Conservation (phyloP, 1,140 invertebrate genomes). For the Centruroides vittatus region DNA sequence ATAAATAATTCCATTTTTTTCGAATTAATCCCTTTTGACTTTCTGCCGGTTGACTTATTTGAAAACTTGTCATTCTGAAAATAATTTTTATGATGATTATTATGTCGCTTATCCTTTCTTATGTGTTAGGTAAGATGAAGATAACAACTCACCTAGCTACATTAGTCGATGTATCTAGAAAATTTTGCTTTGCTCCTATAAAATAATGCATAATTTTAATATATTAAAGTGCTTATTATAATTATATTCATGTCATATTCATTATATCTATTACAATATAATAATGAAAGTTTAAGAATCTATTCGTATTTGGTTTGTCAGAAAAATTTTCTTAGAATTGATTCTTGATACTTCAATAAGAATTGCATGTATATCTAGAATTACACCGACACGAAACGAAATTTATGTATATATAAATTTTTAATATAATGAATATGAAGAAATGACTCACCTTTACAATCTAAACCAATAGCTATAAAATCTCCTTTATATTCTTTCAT, state of each 20-base stretch:
- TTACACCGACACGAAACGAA: no score
- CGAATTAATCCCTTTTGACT: slow-evolving; percentile 51
- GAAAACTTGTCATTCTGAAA: slow-evolving; percentile 72
- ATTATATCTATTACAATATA: not conserved
- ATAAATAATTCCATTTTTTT: slow-evolving; percentile 65
- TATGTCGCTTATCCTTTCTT: no score
- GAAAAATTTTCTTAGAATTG: no score
- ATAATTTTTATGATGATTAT: no score
- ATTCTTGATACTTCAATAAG: no score
- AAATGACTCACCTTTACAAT: slow-evolving; percentile 55
- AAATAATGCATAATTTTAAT: not conserved
- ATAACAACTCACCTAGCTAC: slow-evolving; percentile 42
- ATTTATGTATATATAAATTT: no score
- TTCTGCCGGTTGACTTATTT: slow-evolving; percentile 64
- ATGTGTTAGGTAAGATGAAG: no score
- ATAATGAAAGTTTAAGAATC: no score
- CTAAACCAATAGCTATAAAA: slow-evolving; percentile 75
- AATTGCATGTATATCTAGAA: no score
- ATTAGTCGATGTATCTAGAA: slow-evolving; percentile 84
- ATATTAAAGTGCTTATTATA: not conserved
- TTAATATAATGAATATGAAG: not conserved
- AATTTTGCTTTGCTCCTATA: slow-evolving; percentile 74
- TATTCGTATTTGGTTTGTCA: no score
- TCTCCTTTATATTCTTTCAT: slow-evolving; percentile 95
- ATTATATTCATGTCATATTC: not conserved